These are phyloP conservation scores for Connochaetes taurinus DNA, from an alignment of 2,113 vertebrate genomes.

Conservation along the genomic window DNA sequence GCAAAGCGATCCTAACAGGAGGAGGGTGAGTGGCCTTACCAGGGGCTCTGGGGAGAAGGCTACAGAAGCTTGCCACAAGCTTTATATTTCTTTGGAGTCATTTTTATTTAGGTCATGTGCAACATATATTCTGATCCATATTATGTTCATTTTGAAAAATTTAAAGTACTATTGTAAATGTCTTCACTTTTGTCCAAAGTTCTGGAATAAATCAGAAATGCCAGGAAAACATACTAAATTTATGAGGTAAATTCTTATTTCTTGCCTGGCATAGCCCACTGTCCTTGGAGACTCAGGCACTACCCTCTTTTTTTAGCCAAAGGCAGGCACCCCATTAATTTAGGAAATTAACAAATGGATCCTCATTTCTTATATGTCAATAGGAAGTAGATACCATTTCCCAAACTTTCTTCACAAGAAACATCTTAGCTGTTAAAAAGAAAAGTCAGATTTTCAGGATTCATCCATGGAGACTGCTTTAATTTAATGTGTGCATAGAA, in stretches of 20 bases:
- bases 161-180: background rate
- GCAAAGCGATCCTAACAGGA: background rate
- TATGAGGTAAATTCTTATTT: background rate
- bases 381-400: background rate
- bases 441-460: background rate
- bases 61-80: background rate
- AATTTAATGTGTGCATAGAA: background rate
- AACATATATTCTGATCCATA: background rate
- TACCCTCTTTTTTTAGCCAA: background rate
- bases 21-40: background rate
- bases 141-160: background rate
- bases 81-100: background rate
- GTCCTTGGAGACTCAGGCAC: background rate
- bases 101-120: background rate
- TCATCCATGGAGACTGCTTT: background rate
- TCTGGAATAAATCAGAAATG: background rate
- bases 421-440: background rate
- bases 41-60: background rate
- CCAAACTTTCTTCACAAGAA: background rate
- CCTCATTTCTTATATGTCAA: background rate
- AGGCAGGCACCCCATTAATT: background rate
- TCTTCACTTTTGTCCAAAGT: background rate
- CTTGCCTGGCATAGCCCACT: background rate
- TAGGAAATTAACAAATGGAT: background rate
- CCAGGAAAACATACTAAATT: background rate